These are phyloP conservation scores for Hydropotes inermis DNA, from an alignment of 2,113 vertebrate species.

Conservation along the genomic window DNA sequence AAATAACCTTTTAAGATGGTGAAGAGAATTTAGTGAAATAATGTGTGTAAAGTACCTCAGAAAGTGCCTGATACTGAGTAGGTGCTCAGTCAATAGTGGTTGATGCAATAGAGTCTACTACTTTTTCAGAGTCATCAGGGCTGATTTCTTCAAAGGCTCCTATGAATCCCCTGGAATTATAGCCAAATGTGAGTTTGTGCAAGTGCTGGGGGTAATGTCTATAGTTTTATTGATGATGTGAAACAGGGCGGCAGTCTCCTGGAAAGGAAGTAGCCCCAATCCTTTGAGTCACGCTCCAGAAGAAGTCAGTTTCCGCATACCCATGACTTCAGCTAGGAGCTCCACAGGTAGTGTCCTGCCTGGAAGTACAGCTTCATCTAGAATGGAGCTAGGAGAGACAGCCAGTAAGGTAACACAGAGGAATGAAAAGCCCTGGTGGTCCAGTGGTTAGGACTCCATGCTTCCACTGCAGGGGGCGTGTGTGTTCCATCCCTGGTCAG, in stretches of 20 bases:
- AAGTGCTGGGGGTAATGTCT: not conserved
- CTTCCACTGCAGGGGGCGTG: not conserved
- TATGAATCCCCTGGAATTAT: not conserved
- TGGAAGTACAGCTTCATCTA: not conserved
- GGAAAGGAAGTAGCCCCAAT: not conserved
- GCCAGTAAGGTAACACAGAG: not conserved
- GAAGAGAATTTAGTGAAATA: not conserved
- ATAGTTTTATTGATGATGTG: not conserved
- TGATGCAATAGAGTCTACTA: not conserved
- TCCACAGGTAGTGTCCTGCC: not conserved
- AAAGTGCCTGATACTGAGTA: not conserved
- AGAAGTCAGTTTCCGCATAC: not conserved
- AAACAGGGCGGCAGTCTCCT: not conserved
- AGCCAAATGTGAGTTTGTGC: not conserved
- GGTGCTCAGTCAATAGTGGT: not conserved
- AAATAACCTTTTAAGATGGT: not conserved
- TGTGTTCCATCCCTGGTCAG: not conserved
- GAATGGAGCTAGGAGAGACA: not conserved
- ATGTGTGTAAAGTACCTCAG: not conserved
- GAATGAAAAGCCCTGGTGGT: not conserved
- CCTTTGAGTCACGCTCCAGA: not conserved
- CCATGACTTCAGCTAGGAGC: not conserved
- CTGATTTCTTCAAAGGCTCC: not conserved
- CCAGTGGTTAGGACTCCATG: not conserved
- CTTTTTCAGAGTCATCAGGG: not conserved